Evolutionary conservation across 2,888 invertebrate genomes (phyloP).

Genomic region (Drosophila kambysellisi): DNA sequence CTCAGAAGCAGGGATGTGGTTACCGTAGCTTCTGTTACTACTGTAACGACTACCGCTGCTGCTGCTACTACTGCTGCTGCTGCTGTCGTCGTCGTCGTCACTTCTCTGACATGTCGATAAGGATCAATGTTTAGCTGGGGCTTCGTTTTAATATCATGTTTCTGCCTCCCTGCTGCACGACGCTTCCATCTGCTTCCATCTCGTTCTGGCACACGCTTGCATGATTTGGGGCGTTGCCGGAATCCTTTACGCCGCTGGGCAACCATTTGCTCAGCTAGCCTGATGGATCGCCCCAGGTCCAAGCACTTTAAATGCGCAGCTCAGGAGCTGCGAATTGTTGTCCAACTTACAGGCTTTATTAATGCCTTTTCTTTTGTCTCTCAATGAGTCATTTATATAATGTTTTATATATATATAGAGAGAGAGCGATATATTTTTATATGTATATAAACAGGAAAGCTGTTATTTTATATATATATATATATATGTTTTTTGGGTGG

Average conservation of each 20-base stretch:
- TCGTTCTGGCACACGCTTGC: conserved; percentile 53
- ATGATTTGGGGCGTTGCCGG: conserved; percentile 70
- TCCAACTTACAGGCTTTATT: conserved; percentile 11
- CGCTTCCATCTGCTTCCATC: not conserved
- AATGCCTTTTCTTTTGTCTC: conserved; percentile 11
- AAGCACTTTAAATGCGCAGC: conserved; percentile 22
- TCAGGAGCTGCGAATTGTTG: conserved; percentile 15
- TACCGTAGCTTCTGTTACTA: conserved; percentile 22
- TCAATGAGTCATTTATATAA: conserved; percentile 49
- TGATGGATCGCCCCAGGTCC: conserved; percentile 23
- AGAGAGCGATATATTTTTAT: conserved; percentile 3
- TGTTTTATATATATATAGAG: conserved; percentile 31
- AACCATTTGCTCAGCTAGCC: conserved; percentile 27
- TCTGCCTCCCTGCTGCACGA: not conserved
- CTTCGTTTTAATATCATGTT: conserved; percentile 72
- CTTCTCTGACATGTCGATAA: conserved; percentile 76
- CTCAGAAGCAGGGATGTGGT: conserved; percentile 1
- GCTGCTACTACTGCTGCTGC: conserved; percentile 22
- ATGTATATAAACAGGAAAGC: conserved; percentile 43
- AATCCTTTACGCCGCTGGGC: conserved; percentile 13
- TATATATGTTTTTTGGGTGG: conserved; percentile 61
- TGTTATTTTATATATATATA: conserved; percentile 13
- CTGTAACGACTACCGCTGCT: conserved; percentile 2
- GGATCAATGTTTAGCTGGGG: conserved; percentile 80
- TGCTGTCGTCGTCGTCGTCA: conserved; percentile 24